A percentile compares a stretch with the other conserved stretches of the same genome.
phyloP scores from a whole-genome alignment of 1,140 invertebrate genomes.

The Sipha flava region DNA sequence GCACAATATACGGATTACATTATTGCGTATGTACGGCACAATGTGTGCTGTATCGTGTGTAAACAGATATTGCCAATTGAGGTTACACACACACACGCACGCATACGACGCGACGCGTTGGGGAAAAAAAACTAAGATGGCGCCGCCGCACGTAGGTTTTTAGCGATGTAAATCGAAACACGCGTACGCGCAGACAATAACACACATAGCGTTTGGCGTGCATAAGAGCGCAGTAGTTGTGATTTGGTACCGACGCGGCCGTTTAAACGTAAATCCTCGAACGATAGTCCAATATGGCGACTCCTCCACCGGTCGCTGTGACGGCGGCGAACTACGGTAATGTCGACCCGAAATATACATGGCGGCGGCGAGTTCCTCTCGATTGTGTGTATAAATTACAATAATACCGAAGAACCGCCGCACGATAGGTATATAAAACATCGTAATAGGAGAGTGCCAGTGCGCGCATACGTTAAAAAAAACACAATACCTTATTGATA shows the following conservation, averaged over 20 bases:
- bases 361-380: background rate
- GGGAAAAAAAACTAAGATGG: constrained; percentile 1
- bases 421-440: background rate
- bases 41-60: background rate
- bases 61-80: constrained; percentile 14
- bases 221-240: background rate
- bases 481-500: no score
- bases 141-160: constrained; percentile 6
- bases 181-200: background rate
- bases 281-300: constrained; percentile 20
- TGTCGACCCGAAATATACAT: background rate
- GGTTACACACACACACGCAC: background rate
- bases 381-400: no score
- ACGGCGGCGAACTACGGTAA: background rate
- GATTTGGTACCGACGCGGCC: constrained; percentile 5
- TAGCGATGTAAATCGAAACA: constrained; percentile 4
- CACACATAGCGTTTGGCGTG: background rate
- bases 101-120: background rate
- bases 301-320: background rate
- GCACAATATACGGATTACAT: no score
- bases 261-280: constrained; percentile 20
- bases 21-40: no score
- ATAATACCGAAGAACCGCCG: background rate
- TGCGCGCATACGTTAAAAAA: background rate
- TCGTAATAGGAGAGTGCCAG: background rate